phyloP scores from a whole-genome alignment of 2,797 vertebrate species.

The Microctenopoma steveboyesi region DNA sequence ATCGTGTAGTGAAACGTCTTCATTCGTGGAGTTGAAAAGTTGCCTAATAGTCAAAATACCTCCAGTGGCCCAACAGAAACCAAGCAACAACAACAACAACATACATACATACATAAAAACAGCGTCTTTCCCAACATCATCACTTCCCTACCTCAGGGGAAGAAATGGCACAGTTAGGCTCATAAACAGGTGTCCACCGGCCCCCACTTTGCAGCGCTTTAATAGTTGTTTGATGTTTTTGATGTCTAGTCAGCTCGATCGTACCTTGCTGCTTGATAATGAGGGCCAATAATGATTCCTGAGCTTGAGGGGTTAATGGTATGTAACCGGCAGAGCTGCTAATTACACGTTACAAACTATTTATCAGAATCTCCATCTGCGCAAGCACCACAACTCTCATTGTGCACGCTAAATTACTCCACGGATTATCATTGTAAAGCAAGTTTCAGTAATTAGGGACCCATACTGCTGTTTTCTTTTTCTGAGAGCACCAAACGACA shows the following conservation, averaged over 20 bases:
- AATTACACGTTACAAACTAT: conserved; percentile 99
- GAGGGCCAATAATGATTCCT: conserved; percentile 97
- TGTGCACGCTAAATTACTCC: conserved; percentile 99
- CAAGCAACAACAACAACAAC: conserved; percentile 55
- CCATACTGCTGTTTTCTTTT: conserved; percentile 91
- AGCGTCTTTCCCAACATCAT: conserved; percentile 67
- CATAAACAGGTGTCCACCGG: conserved; percentile 86
- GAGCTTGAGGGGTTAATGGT: conserved; percentile 99
- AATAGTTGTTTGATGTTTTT: conserved; percentile 86
- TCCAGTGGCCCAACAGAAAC: conserved; percentile 46
- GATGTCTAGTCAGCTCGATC: conserved; percentile 98
- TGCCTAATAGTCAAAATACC: conserved; percentile 47
- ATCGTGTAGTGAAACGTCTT: conserved; percentile 10
- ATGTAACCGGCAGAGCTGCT: conserved; percentile 98
- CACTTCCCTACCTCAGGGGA: conserved; percentile 73
- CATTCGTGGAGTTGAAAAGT: conserved; percentile 32
- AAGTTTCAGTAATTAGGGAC: conserved; percentile 98
- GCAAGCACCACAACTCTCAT: conserved; percentile 89
- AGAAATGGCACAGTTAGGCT: conserved; percentile 77
- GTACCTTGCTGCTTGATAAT: conserved; percentile 98
- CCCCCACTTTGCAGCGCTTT: conserved; percentile 64
- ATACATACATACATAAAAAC: conserved; percentile 59
- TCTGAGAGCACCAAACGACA: conserved; percentile 69
- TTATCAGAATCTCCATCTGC: conserved; percentile 99
- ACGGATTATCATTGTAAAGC: conserved; percentile 99